phyloP scores from a whole-genome alignment of 2,888 invertebrate genomes.

The Eumacrocentrus americanus region DNA sequence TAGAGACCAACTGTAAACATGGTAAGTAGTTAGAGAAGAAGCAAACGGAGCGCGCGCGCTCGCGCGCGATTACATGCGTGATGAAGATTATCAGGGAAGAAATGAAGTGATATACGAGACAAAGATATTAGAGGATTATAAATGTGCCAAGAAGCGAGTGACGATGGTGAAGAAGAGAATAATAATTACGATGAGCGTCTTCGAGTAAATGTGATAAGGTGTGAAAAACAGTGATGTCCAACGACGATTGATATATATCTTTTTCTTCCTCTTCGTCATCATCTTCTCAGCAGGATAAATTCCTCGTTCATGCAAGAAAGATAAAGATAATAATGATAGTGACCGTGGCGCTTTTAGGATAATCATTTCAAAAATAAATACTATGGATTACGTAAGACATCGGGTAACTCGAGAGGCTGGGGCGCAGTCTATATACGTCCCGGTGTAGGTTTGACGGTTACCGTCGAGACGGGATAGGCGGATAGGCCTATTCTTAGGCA shows the following conservation, averaged over 20 bases:
- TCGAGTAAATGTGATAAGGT: neutral
- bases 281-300: no score
- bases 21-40: constrained; percentile 47
- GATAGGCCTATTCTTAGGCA: constrained; percentile 49
- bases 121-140: neutral
- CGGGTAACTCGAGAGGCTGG: constrained; percentile 55
- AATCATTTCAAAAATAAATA: constrained; percentile 29
- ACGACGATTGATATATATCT: neutral
- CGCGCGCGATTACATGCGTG: no score
- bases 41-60: neutral
- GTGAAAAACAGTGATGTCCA: neutral
- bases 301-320: no score
- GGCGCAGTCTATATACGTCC: constrained; percentile 39
- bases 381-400: constrained; percentile 40
- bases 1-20: constrained; percentile 49
- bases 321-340: neutral
- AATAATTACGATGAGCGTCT: neutral
- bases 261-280: no score
- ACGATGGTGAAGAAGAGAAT: neutral
- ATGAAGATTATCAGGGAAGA: neutral
- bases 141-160: neutral
- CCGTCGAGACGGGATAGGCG: no score
- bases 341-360: constrained; percentile 11
- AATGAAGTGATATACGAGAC: neutral
- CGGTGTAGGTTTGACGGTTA: constrained; percentile 23